Evolutionary conservation across 2,113 vertebrate species (phyloP), one percentile per base, ranked within the genome.

Genomic region (Chelonoidis abingdonii): DNA sequence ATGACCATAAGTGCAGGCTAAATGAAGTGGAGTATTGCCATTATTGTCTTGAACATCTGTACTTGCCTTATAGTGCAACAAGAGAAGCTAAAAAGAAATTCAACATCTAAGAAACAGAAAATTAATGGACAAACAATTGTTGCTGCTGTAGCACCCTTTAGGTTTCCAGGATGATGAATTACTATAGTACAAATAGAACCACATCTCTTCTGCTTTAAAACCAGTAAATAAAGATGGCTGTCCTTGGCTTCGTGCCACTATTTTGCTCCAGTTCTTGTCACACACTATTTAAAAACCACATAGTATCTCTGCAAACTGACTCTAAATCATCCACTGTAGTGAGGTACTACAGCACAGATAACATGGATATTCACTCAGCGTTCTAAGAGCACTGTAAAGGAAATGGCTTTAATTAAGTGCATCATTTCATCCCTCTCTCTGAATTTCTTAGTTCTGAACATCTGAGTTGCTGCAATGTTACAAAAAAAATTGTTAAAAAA

Each of bases 1-100:
- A 3, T 99, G 99, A 47, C 99, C 99, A 0, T 99, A 98, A 94
- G 98, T 98, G 98, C 99, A 99, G 96, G 99, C 99, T 95, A 99
- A 98, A 98, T 99, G 99, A 83, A 99, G 98, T 0, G 99, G 97
- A 1, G 99, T 99, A 97, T 99, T 99, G 76, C 99, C 99, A 5
- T 98, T 99, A 98, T 99, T 99, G 98, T 99, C 99, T 90, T 99
- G 99, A 90, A 98, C 96, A 25, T 99, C 98, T 0, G 98, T 57
- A 86, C 98, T 98, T 81, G 99, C 99, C 91, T 99, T 99, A 97
- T 99, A 99, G 97, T 99, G 99, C 97, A 99, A 90, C 82, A 99
- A 98, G 89, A 99, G 98, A 96, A 99, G 98, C 99, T 99, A 88
- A 92, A 96, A 92, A 95, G 22, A 10, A 84, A 86, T 87, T 27